These are phyloP conservation scores for Sepioteuthis lessoniana DNA, from an alignment of 2,888 invertebrate species.

Conservation along the genomic window DNA sequence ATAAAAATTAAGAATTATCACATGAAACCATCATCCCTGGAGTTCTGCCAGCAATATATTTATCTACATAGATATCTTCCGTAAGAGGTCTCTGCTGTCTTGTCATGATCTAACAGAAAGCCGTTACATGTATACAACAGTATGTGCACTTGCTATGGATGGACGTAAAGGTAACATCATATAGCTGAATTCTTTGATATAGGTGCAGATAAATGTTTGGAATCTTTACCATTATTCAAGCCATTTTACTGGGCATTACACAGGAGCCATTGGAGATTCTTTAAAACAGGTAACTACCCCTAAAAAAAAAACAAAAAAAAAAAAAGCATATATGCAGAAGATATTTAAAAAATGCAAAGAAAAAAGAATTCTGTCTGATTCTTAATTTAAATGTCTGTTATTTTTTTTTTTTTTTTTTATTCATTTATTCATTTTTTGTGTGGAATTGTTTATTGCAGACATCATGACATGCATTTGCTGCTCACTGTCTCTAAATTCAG, in stretches of 20 bases:
- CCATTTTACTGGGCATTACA: neutral
- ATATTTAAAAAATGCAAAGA: neutral
- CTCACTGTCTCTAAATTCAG: neutral
- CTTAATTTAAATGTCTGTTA: neutral
- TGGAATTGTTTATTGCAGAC: neutral
- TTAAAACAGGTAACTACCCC: neutral
- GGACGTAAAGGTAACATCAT: neutral
- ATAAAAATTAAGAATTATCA: neutral
- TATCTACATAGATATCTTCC: neutral
- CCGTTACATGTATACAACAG: neutral
- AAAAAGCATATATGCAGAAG: too few species aligned
- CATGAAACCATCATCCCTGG: neutral
- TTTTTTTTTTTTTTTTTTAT: too few species aligned
- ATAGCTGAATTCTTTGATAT: neutral
- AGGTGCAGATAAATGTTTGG: neutral
- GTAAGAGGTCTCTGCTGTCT: neutral
- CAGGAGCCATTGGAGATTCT: neutral
- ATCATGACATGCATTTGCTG: neutral
- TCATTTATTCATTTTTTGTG: neutral
- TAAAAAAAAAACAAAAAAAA: neutral
- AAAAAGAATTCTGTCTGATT: neutral
- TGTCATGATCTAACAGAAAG: slow-evolving; percentile 2
- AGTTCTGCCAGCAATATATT: too few species aligned
- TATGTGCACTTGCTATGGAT: neutral
- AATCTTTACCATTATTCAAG: neutral